phyloP scores from a whole-genome alignment of 1,140 invertebrate genomes.

The Penaeus japonicus region DNA sequence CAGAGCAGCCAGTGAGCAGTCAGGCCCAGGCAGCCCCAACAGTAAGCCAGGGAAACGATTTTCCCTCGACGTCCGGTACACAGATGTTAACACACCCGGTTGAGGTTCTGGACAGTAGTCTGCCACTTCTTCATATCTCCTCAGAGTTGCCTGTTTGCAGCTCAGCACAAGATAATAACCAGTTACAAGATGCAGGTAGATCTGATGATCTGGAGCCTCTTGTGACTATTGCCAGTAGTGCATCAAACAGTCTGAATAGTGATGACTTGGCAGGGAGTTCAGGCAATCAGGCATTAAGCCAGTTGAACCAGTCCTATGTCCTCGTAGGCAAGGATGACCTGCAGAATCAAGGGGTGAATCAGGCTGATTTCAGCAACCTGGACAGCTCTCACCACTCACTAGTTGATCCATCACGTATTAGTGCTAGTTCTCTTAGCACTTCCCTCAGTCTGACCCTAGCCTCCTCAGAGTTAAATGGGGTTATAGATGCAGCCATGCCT shows the following conservation, averaged over 20 bases:
- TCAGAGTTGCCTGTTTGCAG: slow-evolving; percentile 29
- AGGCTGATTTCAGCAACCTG: neutral
- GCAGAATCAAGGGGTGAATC: neutral
- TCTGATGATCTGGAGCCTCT: slow-evolving; percentile 11
- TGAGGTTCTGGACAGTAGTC: slow-evolving; percentile 25
- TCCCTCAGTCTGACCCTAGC: slow-evolving; percentile 6
- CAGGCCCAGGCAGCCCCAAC: neutral
- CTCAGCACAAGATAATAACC: neutral
- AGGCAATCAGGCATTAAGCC: slow-evolving; percentile 15
- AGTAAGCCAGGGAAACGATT: neutral
- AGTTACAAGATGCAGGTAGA: neutral
- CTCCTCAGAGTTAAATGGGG: slow-evolving; percentile 18
- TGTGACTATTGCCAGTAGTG: neutral
- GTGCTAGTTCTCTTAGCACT: neutral
- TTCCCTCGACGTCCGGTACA: slow-evolving; percentile 16
- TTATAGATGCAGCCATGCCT: neutral
- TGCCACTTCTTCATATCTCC: slow-evolving; percentile 30
- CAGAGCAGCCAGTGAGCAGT: neutral
- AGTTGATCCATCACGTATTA: neutral
- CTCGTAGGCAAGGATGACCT: slow-evolving; percentile 15
- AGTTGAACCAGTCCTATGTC: slow-evolving; percentile 22
- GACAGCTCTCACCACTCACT: neutral
- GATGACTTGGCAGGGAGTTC: slow-evolving; percentile 2
- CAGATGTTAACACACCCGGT: slow-evolving; percentile 9
- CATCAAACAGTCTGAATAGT: neutral